A percentile compares a stretch with the other conserved stretches of the same genome.
These are phyloP conservation scores for Pteropus rufus DNA, from an alignment of 2,797 vertebrate genomes.

Conservation along the genomic window DNA sequence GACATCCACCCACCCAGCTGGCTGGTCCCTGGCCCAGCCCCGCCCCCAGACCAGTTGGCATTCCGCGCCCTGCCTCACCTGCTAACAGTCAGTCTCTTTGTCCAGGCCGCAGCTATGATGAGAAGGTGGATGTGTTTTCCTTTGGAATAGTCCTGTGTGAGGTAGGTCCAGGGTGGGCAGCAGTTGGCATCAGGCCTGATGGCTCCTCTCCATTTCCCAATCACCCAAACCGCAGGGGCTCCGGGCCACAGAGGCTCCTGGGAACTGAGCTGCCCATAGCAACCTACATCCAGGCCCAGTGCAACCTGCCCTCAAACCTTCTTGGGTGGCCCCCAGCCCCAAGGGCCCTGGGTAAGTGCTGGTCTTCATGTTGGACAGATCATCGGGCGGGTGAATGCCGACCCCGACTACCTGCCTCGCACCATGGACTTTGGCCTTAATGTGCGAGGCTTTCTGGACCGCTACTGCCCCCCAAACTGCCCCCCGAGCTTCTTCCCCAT, in stretches of 20 bases:
- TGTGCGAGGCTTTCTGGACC: conserved; percentile 94
- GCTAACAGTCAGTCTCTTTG: background rate
- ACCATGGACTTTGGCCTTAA: conserved; percentile 95
- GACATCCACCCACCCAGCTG: no score
- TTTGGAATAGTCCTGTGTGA: conserved; percentile 98
- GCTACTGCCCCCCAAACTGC: conserved; percentile 91
- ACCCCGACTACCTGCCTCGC: conserved; percentile 96
- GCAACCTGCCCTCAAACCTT: background rate
- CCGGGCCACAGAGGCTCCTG: background rate
- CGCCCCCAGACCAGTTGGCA: fast-evolving
- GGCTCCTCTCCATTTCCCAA: background rate
- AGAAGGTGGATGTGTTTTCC: conserved; percentile 98
- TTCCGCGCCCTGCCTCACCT: background rate
- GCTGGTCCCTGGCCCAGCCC: background rate
- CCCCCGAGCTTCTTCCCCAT: conserved; percentile 94
- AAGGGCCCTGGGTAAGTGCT: background rate
- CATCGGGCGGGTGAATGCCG: conserved; percentile 96
- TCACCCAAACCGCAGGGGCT: background rate
- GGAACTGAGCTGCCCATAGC: background rate
- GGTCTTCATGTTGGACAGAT: conserved; percentile 84
- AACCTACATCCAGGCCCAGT: background rate
- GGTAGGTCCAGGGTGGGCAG: conserved; percentile 81
- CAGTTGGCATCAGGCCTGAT: fast-evolving
- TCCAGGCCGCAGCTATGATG: conserved; percentile 95
- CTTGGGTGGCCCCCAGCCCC: background rate